phyloP scores from a whole-genome alignment of 37 sponge, comb jelly and placozoan genomes.

The Diacarnus erythraeanus region DNA sequence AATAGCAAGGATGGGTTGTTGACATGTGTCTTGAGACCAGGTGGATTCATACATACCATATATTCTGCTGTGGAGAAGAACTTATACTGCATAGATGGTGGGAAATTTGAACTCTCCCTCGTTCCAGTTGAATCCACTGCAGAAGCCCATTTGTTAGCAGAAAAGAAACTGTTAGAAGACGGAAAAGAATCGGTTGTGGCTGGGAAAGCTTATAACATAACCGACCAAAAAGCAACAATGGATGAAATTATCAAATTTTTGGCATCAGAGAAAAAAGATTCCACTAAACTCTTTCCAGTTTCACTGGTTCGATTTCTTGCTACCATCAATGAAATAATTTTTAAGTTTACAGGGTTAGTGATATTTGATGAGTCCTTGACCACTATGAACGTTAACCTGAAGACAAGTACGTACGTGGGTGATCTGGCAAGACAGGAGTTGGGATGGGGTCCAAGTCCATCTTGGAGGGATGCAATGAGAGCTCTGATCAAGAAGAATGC shows the following conservation, averaged over 20 bases:
- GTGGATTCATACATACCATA: background rate
- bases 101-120: background rate
- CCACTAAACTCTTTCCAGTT: background rate
- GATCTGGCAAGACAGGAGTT: slow-evolving; percentile 27
- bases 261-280: background rate
- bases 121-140: slow-evolving; percentile 25
- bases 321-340: slow-evolving; percentile 14
- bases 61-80: background rate
- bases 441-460: slow-evolving; percentile 33
- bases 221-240: background rate
- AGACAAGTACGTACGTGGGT: slow-evolving; percentile 16
- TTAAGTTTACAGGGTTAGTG: slow-evolving; percentile 23
- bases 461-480: slow-evolving; percentile 28
- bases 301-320: slow-evolving; percentile 23
- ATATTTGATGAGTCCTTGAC: background rate
- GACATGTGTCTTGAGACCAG: slow-evolving; percentile 51
- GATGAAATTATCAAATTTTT: slow-evolving; percentile 7
- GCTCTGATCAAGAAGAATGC: slow-evolving; percentile 14
- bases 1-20: slow-evolving; percentile 24
- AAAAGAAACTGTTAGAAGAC: slow-evolving; percentile 34
- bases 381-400: background rate
- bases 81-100: background rate
- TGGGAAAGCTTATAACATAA: slow-evolving; percentile 46
- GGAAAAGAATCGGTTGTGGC: slow-evolving; percentile 2
- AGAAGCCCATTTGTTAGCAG: slow-evolving; percentile 44